Conservation (phyloP, 1,140 invertebrate genomes). For the Drosophila miranda region DNA sequence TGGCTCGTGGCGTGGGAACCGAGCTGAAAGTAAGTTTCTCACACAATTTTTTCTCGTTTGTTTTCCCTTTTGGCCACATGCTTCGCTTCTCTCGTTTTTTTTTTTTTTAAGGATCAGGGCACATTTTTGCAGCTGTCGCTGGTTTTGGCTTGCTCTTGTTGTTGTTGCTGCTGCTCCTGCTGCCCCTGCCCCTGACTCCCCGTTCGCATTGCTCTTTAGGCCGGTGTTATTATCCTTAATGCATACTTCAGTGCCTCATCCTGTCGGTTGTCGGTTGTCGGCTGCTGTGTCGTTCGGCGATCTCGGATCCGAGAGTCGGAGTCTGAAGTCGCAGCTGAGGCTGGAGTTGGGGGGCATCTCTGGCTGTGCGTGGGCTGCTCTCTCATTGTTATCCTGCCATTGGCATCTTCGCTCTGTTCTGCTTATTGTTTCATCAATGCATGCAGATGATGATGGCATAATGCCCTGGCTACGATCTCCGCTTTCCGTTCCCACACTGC, state of each 20-base stretch:
- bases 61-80: slow-evolving; percentile 81
- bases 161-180: too few species aligned
- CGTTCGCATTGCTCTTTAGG: slow-evolving; percentile 71
- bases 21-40: slow-evolving; percentile 82
- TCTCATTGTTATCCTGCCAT: slow-evolving; percentile 73
- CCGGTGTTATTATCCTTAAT: slow-evolving; percentile 81
- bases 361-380: slow-evolving; percentile 64
- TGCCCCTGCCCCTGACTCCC: too few species aligned
- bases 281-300: slow-evolving; percentile 5
- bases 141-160: slow-evolving; percentile 48
- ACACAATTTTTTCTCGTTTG: slow-evolving; percentile 82
- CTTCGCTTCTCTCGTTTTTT: slow-evolving; percentile 58
- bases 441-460: slow-evolving; percentile 79
- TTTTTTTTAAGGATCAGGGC: slow-evolving; percentile 77
- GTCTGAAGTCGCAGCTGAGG: slow-evolving; percentile 7
- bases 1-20: slow-evolving; percentile 82
- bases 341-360: slow-evolving; percentile 26
- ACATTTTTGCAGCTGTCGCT: slow-evolving; percentile 81
- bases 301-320: slow-evolving; percentile 13
- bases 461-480: slow-evolving; percentile 50
- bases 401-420: slow-evolving; percentile 65
- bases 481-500: slow-evolving; percentile 43
- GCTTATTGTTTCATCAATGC: slow-evolving; percentile 80
- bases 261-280: slow-evolving; percentile 33
- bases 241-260: slow-evolving; percentile 78